Conservation (phyloP, 2,113 vertebrate species). For the Catagonus wagneri region DNA sequence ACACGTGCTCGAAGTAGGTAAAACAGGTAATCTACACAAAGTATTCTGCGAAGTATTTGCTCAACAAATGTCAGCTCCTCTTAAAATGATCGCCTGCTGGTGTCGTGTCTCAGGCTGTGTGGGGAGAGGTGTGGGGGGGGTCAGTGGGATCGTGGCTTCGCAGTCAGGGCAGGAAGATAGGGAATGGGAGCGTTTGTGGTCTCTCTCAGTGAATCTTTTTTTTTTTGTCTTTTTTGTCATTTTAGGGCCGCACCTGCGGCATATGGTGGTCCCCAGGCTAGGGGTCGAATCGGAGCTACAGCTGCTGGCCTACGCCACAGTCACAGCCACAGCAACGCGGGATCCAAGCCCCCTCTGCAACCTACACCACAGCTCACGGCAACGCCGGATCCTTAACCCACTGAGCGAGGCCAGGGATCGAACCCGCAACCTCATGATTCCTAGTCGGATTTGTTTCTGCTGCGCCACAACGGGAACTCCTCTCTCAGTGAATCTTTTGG, state of each 20-base stretch:
- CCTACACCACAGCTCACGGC: no score
- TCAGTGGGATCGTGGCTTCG: neutral
- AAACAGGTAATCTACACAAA: constrained; percentile 25
- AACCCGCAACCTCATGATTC: no score
- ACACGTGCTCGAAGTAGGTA: constrained; percentile 16
- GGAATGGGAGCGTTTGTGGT: neutral
- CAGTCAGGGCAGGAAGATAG: neutral
- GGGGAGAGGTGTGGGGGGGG: neutral
- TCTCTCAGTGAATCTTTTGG: neutral
- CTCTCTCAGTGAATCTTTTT: constrained; percentile 2
- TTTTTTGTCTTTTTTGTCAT: constrained; percentile 13
- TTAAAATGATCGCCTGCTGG: constrained; percentile 44
- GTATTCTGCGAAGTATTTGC: neutral
- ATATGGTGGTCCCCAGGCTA: no score
- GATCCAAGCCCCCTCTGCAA: no score
- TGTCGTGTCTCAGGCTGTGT: neutral
- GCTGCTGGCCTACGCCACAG: no score
- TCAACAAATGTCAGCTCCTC: constrained; percentile 61
- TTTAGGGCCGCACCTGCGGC: no score
- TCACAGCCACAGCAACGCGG: no score
- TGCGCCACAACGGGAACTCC: no score
- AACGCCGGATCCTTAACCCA: no score
- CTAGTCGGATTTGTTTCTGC: no score
- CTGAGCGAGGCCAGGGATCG: no score
- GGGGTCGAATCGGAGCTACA: no score